Base-by-base conservation (phyloP, 2,888 invertebrate species). In the Diplazon laetatorius region DNA sequence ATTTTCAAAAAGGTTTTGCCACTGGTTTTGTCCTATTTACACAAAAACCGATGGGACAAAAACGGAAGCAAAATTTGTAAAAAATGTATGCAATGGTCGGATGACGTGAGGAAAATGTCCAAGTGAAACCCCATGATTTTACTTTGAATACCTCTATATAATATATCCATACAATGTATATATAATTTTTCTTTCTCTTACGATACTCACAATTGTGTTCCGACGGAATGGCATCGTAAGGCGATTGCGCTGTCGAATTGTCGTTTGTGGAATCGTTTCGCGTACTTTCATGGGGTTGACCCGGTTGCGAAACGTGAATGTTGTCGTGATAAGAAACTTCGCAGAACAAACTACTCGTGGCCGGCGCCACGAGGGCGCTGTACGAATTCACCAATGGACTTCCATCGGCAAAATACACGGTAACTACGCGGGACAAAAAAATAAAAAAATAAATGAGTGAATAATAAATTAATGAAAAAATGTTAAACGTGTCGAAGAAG, bases 171-270 rank as follows among this genome's bases (percentile, higher is more conserved):
- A n/a, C n/a, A n/a, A n/a, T n/a, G n/a, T n/a, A n/a, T 30, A 30
- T 5, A 30, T 30, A 2, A 30, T 25, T 18, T 73, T 30, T 59
- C 18, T 22, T 20, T 18, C 55, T 30, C 9, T 14, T 63, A 42
- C 10, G 48, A 42, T 35, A 87, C 91, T 89, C 85, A 91, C 91
- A 89, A 73, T 85, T 88, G 73, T 89, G 88, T 75, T 91, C 91
- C n/a, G 86, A 84, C n/a, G 85, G 86, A 88, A 89, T 79, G 57
- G 84, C 89, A 73, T 94, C 94, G 2, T 92, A 92, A 0, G 94
- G 94, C 2, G 94, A 94, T 70, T 93, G 86, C 9, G 92, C 92
- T 30, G 93, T 89, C 5, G 93, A 90, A 16, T 94, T 94, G 85
- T 94, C 94, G 39, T 93, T 92, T 1, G 94, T 93, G 50, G 92